phyloP scores from a whole-genome alignment of 2,888 invertebrate genomes.

The Ceramica pisi region DNA sequence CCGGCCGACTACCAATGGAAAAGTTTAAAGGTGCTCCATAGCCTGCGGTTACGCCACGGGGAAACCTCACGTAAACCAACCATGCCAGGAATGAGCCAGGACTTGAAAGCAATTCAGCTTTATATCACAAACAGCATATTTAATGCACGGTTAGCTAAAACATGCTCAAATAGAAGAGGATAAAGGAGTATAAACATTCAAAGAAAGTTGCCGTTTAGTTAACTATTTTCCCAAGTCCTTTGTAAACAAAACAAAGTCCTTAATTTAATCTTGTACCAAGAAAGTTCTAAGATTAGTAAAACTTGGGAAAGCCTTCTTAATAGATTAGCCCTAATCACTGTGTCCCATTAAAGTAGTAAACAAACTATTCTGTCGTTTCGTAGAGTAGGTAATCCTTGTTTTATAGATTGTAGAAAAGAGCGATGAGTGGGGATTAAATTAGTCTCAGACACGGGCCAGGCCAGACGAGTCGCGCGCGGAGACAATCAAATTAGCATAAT shows the following conservation, averaged over 20 bases:
- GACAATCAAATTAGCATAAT: constrained; percentile 69
- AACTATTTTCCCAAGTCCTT: constrained; percentile 45
- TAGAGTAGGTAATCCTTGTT: constrained; percentile 40
- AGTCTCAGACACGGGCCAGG: constrained; percentile 45
- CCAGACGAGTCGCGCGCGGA: constrained; percentile 48
- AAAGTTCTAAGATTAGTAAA: constrained; percentile 46
- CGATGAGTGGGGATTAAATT: constrained; percentile 49
- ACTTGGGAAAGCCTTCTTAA: constrained; percentile 36
- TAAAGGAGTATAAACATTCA: constrained; percentile 42
- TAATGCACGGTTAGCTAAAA: constrained; percentile 50
- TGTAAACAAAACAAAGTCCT: constrained; percentile 45
- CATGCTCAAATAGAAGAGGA: constrained; percentile 44
- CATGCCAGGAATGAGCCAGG: constrained; percentile 53
- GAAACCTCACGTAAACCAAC: constrained; percentile 32
- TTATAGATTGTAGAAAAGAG: constrained; percentile 50
- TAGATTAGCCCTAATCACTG: constrained; percentile 46
- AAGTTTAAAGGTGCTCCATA: constrained; percentile 56
- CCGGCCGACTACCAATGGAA: constrained; percentile 40
- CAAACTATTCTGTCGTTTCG: constrained; percentile 33
- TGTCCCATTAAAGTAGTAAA: constrained; percentile 32
- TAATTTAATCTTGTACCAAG: constrained; percentile 27
- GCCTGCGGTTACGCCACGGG: constrained; percentile 50
- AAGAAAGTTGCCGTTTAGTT: constrained; percentile 35
- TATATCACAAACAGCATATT: constrained; percentile 64
- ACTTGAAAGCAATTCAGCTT: constrained; percentile 51